Conservation (phyloP, 2,888 invertebrate species). For the Crioceris asparagi region DNA sequence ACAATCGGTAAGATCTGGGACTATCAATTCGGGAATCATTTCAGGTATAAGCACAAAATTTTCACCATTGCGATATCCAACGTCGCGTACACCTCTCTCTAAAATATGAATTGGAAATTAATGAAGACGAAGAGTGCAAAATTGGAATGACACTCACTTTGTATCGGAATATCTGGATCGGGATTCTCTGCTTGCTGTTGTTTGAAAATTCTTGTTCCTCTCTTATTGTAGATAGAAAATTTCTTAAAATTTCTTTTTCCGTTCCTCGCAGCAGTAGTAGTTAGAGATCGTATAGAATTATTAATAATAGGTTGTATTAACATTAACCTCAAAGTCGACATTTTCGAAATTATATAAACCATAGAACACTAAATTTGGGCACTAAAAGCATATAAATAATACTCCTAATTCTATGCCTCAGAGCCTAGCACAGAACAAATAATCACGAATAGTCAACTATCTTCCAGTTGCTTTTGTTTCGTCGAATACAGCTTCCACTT, state of each 20-base stretch:
- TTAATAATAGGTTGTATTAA: too few relatives aligned
- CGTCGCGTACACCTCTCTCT: slow-evolving; percentile 59
- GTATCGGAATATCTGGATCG: slow-evolving; percentile 54
- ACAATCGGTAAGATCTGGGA: slow-evolving; percentile 78
- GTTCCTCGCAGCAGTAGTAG: slow-evolving; percentile 40
- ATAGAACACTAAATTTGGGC: too few relatives aligned
- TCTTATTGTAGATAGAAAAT: slow-evolving; percentile 63
- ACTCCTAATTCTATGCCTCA: too few relatives aligned
- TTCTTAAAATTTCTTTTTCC: slow-evolving; percentile 79
- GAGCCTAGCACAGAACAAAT: too few relatives aligned
- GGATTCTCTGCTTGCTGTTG: slow-evolving; percentile 44
- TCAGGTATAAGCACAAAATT: slow-evolving; percentile 62
- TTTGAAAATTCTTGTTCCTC: slow-evolving; percentile 60
- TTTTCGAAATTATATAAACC: too few relatives aligned
- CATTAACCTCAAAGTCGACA: too few relatives aligned
- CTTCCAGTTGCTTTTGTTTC: too few relatives aligned
- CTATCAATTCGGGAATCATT: slow-evolving; percentile 85
- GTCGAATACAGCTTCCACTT: too few relatives aligned
- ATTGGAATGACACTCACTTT: slow-evolving; percentile 42
- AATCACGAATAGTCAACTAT: too few relatives aligned
- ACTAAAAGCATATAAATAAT: too few relatives aligned
- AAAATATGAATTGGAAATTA: slow-evolving; percentile 21
- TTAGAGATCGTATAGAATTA: too few relatives aligned
- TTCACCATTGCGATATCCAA: slow-evolving; percentile 50
- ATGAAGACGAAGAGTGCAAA: slow-evolving; percentile 2